Conservation (phyloP, 2,797 vertebrate species). For the Martes flavigula region DNA sequence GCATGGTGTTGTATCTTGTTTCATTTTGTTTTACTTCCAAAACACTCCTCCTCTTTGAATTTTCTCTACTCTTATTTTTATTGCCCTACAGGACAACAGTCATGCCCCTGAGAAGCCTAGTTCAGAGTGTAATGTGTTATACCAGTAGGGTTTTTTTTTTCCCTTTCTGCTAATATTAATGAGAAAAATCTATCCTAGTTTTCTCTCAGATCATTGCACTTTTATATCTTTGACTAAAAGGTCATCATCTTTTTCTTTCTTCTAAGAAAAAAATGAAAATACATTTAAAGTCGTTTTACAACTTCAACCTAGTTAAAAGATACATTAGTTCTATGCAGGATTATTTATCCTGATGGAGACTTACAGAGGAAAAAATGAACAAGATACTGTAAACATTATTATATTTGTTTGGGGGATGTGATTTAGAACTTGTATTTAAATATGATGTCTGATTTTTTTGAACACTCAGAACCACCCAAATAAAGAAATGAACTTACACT, state of each 20-base stretch:
- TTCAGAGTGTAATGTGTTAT: background rate
- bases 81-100: background rate
- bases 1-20: background rate
- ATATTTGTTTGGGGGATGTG: background rate
- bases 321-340: background rate
- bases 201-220: background rate
- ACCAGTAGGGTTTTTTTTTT: background rate
- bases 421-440: background rate
- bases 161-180: conserved; percentile 30
- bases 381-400: background rate
- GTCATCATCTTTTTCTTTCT: background rate
- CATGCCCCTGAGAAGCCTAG: background rate
- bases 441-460: background rate
- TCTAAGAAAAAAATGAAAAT: background rate
- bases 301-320: background rate
- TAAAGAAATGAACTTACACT: background rate
- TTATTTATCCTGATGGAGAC: background rate
- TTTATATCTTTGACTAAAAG: background rate
- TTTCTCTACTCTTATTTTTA: conserved; percentile 23
- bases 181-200: background rate
- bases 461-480: background rate
- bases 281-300: conserved; percentile 33
- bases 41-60: background rate
- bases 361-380: background rate
- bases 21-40: conserved; percentile 21